Evolutionary conservation across 2,113 vertebrate genomes (phyloP), one percentile per base, ranked within the genome.

Genomic region (Pycnonotus jocosus): DNA sequence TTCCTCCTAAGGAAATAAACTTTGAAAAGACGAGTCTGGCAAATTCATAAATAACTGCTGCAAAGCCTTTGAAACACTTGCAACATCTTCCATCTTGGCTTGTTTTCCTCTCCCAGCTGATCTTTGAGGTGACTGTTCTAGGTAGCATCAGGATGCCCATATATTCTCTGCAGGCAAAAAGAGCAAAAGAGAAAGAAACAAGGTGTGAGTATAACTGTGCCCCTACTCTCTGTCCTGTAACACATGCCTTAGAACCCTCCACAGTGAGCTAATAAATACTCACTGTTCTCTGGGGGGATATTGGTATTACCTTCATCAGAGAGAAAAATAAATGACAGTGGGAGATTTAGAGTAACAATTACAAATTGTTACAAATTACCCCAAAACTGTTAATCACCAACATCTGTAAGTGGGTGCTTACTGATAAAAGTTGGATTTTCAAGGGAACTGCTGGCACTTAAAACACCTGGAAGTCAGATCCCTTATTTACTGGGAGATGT

Each of bases 101-200:
- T 78, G 51, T 71, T 84, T 92, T 84, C 62, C 90, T 92, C 86
- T 96, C 74, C 94, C 82, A 64, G 88, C 9, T 58, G 72, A 74
- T 58, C 35, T 80, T 71, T 44, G 69, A 74, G 81, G 40, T 78
- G n/a, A 30, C 11, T 50, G 83, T 78, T 92, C 89, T 98, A 98
- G 95, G 97, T 97, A 76, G 96, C 97, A 76, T 98, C 97, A 92
- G 94, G 97, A 94, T 95, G 98, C 79, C 68, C 95, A 90, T 97
- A 96, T 92, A 96, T 97, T 97, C 93, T 98, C 98, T 98, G 97
- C 50, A 81, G 79, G 64, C 11, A 92, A 92, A 27, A 81, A 90
- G 28, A 81, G 10, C 45, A 92, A 81, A 96, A 73, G 60, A 94
- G 45, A 85, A 58, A 88, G 61, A 64, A 3, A 33, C 40, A 47